These are phyloP conservation scores for Piaya cayana DNA, from an alignment of 2,113 vertebrate species.

Conservation along the genomic window DNA sequence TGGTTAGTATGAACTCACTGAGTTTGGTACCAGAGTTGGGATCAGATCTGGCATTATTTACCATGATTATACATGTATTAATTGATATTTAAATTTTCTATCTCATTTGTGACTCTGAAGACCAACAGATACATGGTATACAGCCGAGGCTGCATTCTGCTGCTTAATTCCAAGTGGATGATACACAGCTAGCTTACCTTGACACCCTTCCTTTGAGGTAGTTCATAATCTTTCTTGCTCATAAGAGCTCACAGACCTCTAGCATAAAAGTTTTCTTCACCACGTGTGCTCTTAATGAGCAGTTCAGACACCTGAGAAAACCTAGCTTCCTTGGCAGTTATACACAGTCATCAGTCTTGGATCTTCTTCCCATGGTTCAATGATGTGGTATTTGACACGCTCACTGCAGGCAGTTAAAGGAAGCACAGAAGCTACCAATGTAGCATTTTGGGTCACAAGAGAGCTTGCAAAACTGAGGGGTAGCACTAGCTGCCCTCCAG, in stretches of 20 bases:
- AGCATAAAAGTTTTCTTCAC: not conserved
- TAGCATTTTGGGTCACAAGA: not conserved
- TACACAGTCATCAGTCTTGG: not conserved
- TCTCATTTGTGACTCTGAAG: not conserved
- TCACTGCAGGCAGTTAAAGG: not conserved
- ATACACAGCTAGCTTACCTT: not conserved
- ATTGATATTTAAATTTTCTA: not conserved
- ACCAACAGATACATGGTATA: not conserved
- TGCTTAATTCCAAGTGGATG: not conserved
- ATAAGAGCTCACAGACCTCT: not conserved
- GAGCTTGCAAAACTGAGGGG: not conserved
- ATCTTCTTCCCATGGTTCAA: not conserved
- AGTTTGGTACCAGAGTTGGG: not conserved
- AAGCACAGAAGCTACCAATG: not conserved
- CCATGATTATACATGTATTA: not conserved
- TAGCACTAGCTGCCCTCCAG: not conserved
- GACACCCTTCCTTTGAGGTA: not conserved
- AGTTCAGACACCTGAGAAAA: not conserved
- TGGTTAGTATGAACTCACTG: not conserved
- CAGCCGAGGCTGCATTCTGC: not conserved
- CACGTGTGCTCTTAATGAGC: not conserved
- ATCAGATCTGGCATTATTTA: not conserved
- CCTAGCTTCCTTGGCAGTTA: not conserved
- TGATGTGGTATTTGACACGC: not conserved
- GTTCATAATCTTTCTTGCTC: not conserved